Percentiles rank a stretch among this genome's conserved stretches.
These are phyloP conservation scores for Periophthalmus magnuspinnatus DNA, from an alignment of 2,797 vertebrate species.

Conservation along the genomic window DNA sequence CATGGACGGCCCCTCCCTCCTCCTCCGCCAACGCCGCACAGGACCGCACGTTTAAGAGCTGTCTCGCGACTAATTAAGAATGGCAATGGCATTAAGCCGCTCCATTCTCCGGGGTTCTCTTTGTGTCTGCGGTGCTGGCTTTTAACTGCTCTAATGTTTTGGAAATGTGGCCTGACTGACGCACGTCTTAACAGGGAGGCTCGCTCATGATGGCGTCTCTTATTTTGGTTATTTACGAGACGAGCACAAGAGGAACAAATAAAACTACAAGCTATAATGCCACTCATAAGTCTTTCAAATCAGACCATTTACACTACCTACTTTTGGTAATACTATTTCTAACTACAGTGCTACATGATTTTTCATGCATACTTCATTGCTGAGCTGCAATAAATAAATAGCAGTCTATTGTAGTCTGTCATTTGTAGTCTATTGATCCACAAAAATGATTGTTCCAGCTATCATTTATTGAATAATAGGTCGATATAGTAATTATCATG, in stretches of 20 bases:
- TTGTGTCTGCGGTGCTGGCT: conserved; percentile 39
- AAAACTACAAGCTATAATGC: neutral
- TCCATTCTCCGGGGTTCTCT: conserved; percentile 36
- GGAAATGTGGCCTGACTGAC: conserved; percentile 64
- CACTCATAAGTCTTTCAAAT: no score
- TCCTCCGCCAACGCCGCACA: conserved; percentile 49
- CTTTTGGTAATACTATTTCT: neutral
- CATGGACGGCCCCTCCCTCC: conserved; percentile 65
- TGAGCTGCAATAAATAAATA: no score
- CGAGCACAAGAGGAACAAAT: conserved; percentile 7
- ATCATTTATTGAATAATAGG: no score
- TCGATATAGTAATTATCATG: no score
- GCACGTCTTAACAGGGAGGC: conserved; percentile 40
- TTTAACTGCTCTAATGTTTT: conserved; percentile 56
- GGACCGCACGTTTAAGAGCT: conserved; percentile 72
- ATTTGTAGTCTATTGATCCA: neutral
- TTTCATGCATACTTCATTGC: no score
- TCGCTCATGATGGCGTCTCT: conserved; percentile 58
- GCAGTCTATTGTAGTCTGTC: no score
- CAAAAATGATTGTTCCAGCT: no score
- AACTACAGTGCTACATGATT: neutral
- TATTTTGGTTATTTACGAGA: conserved; percentile 36
- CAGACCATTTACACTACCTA: neutral
- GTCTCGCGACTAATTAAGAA: conserved; percentile 80
- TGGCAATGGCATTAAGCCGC: conserved; percentile 69